These are phyloP conservation scores for Zaprionus nigranus DNA, from an alignment of 1,140 invertebrate genomes.

Conservation along the genomic window DNA sequence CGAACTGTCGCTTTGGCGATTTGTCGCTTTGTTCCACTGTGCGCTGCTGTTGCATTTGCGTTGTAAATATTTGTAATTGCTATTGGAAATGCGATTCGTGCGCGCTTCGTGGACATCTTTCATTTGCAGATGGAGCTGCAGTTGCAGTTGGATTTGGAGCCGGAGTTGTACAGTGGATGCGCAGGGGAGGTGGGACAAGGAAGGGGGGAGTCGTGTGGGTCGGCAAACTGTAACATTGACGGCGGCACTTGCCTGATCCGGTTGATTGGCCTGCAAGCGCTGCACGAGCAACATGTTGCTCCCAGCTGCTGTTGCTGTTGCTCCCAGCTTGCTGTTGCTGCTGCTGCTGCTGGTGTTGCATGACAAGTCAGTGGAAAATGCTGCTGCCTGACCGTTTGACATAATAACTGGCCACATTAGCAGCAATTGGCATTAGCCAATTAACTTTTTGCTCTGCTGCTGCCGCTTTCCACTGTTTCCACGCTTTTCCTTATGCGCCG, in stretches of 20 bases:
- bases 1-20: constrained; percentile 37
- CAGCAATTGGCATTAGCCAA: constrained; percentile 80
- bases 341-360: constrained; percentile 32
- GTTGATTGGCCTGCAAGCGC: constrained; percentile 37
- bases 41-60: constrained; percentile 61
- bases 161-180: neutral
- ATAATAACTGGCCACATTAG: constrained; percentile 83
- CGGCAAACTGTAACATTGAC: constrained; percentile 72
- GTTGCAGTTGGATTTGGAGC: constrained; percentile 34
- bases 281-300: constrained; percentile 41
- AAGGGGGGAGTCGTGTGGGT: constrained; percentile 56
- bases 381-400: constrained; percentile 77
- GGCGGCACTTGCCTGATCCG: constrained; percentile 36
- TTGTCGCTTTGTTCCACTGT: constrained; percentile 54
- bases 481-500: constrained; percentile 77
- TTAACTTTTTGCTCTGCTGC: constrained; percentile 67
- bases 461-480: constrained; percentile 53
- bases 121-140: constrained; percentile 45
- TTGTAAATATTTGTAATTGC: constrained; percentile 83
- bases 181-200: neutral
- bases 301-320: constrained; percentile 30
- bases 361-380: constrained; percentile 56
- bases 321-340: constrained; percentile 11
- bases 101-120: constrained; percentile 75
- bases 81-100: constrained; percentile 73